Percentiles rank a stretch among this genome's conserved stretches.
These are phyloP conservation scores for Pachliopta kotzebuea DNA, from an alignment of 2,888 invertebrate genomes.

Conservation along the genomic window DNA sequence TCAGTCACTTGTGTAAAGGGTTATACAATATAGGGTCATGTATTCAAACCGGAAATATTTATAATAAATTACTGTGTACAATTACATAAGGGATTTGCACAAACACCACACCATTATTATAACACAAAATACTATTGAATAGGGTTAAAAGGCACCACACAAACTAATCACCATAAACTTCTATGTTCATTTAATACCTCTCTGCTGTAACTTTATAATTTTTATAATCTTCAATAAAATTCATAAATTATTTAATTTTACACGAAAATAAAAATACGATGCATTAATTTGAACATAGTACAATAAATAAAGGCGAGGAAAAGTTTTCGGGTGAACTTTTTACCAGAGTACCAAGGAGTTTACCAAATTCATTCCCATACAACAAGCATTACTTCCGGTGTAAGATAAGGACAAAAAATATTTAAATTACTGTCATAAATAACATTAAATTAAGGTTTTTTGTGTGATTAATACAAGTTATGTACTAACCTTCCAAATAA, in stretches of 20 bases:
- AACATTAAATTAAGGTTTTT: background rate
- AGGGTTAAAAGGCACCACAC: slow-evolving; percentile 17
- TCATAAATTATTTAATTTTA: background rate
- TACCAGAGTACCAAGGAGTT: slow-evolving; percentile 9
- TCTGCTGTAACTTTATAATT: background rate
- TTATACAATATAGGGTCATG: background rate
- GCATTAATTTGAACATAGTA: slow-evolving; percentile 14
- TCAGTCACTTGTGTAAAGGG: slow-evolving; percentile 4
- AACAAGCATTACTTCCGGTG: slow-evolving; percentile 15
- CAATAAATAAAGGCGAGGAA: background rate
- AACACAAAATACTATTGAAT: slow-evolving; percentile 7
- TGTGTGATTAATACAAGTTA: background rate
- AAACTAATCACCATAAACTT: slow-evolving; percentile 4
- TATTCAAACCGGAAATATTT: background rate
- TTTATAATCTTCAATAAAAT: background rate
- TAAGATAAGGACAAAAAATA: background rate
- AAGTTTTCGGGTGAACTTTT: background rate
- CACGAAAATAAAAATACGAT: background rate
- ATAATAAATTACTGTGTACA: background rate
- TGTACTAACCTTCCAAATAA: slow-evolving; percentile 86
- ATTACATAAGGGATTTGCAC: background rate
- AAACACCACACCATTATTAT: slow-evolving; percentile 15
- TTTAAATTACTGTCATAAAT: slow-evolving; percentile 1
- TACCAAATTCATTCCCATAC: slow-evolving; percentile 15
- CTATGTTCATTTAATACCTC: slow-evolving; percentile 12